Evolutionary conservation across 2,797 vertebrate genomes (phyloP), one percentile per base, ranked within the genome.

Genomic region (Anomalospiza imberbis): DNA sequence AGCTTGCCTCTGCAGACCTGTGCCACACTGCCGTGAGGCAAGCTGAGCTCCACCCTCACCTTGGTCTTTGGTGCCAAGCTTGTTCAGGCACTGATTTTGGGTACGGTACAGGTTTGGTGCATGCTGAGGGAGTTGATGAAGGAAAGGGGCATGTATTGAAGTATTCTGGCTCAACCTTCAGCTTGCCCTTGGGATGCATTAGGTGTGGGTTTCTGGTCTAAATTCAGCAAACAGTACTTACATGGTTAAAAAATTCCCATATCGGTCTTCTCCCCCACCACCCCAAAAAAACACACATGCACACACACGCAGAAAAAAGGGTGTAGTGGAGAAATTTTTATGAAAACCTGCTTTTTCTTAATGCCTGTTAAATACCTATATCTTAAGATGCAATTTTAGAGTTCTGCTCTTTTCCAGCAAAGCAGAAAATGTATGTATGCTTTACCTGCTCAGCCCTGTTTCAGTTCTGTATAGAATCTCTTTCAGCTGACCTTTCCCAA

Each of bases 241-340:
- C 0, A 48, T 7, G 2, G 13, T 40, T 17, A 10, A 77, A 71
- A 71, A 13, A 20, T 7, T 2, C 3, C 9, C 6, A 13, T 38
- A 3, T 7, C 5, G 0, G 2, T 47, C 22, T 38, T 17, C 2
- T 1, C 4, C 11, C 1, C 28, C 15, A 18, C 16, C 1, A 40
- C 25, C 29, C 15, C 24, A 31, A 78, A 57, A 61, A 55, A 29
- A 13, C 7, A 34, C 22, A 34, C 10, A 13, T 9, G 7, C 19
- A 53, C 16, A 42, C 6, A 9, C 1, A 9, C 1, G 8, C 2
- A 40, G 7, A 36, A 67, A 48, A 21, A 50, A 83, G 3, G 7
- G 12, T 47, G 18, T 8, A 67, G 12, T 29, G 21, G 13, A 68
- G 21, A 8, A 63, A 81, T 82, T 73, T 42, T 6, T 73, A 36